Percentiles rank a stretch among this genome's conserved stretches.
Evolutionary conservation across 92 coral and sea anemone species (phyloP).

Genomic region (Galaxea fascicularis): DNA sequence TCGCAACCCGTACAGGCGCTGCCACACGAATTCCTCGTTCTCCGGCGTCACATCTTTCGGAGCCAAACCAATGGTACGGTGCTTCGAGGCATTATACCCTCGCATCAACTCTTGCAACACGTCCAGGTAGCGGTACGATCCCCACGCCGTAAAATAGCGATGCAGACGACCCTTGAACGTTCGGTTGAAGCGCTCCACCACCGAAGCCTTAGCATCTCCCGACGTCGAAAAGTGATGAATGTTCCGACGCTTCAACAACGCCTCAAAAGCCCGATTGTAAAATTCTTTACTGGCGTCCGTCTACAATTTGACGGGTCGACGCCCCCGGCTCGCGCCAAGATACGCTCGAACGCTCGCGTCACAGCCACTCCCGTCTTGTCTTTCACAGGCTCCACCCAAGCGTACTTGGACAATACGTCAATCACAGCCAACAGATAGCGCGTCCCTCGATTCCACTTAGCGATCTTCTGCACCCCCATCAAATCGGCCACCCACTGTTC

Average conservation of each 20-base stretch:
- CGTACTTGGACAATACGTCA: slow-evolving; percentile 55
- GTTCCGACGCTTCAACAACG: neutral
- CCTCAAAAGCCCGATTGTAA: slow-evolving; percentile 34
- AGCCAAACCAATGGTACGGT: slow-evolving; percentile 33
- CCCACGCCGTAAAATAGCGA: slow-evolving; percentile 54
- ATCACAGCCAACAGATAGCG: slow-evolving; percentile 23
- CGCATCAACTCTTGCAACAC: slow-evolving; percentile 28
- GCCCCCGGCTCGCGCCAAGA: neutral
- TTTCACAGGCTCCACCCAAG: slow-evolving; percentile 58
- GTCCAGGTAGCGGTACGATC: slow-evolving; percentile 33
- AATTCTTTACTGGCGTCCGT: slow-evolving; percentile 62
- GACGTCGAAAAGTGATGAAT: slow-evolving; percentile 59
- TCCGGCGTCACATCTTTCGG: too few species aligned
- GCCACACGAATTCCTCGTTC: too few species aligned
- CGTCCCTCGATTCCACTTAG: neutral
- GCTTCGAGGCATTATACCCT: slow-evolving; percentile 39
- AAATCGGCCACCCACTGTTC: slow-evolving; percentile 40
- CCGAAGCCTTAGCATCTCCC: slow-evolving; percentile 51
- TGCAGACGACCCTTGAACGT: slow-evolving; percentile 54
- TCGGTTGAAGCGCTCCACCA: slow-evolving; percentile 60
- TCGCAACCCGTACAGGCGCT: too few species aligned
- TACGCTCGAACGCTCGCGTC: slow-evolving; percentile 3
- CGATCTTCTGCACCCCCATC: slow-evolving; percentile 5
- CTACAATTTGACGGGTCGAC: slow-evolving; percentile 28
- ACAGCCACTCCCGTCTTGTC: slow-evolving; percentile 32